Percentiles rank a stretch among this genome's conserved stretches.
These are phyloP conservation scores for Daphoenositta chrysoptera DNA, from an alignment of 2,113 vertebrate species.

Conservation along the genomic window DNA sequence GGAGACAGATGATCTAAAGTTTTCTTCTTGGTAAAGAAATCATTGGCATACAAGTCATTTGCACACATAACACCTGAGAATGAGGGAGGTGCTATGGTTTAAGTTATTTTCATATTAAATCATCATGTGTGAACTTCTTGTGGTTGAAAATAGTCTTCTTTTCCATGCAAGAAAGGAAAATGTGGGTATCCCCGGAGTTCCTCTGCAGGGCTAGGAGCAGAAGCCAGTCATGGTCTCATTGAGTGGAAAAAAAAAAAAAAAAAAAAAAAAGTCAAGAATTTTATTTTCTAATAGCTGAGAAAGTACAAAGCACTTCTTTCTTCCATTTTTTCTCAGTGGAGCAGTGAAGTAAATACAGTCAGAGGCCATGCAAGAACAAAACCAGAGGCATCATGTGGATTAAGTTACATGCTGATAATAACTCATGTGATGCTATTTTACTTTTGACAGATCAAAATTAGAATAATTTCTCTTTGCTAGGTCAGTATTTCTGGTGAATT, in stretches of 20 bases:
- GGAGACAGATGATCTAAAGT: constrained; percentile 15
- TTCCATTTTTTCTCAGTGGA: background rate
- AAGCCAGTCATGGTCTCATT: background rate
- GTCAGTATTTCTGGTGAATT: background rate
- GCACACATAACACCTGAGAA: background rate
- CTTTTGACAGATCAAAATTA: constrained; percentile 23
- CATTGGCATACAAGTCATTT: background rate
- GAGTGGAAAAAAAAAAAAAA: background rate
- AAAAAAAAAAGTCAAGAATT: background rate
- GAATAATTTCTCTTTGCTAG: constrained; percentile 2
- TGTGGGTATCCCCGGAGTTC: background rate
- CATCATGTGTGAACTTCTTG: constrained; percentile 5
- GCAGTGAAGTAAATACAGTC: background rate
- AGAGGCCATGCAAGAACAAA: constrained; percentile 34
- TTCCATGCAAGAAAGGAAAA: constrained; percentile 31
- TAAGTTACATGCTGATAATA: constrained; percentile 34
- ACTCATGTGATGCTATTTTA: constrained; percentile 8
- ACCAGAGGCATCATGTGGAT: background rate
- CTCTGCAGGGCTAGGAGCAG: background rate
- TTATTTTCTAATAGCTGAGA: constrained; percentile 30
- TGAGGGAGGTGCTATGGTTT: background rate
- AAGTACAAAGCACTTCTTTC: background rate
- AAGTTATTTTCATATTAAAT: constrained; percentile 52
- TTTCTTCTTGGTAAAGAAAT: constrained; percentile 40
- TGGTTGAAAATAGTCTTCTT: constrained; percentile 31